Evolutionary conservation across 2,797 vertebrate genomes (phyloP).

Genomic region (Numenius phaeopus): DNA sequence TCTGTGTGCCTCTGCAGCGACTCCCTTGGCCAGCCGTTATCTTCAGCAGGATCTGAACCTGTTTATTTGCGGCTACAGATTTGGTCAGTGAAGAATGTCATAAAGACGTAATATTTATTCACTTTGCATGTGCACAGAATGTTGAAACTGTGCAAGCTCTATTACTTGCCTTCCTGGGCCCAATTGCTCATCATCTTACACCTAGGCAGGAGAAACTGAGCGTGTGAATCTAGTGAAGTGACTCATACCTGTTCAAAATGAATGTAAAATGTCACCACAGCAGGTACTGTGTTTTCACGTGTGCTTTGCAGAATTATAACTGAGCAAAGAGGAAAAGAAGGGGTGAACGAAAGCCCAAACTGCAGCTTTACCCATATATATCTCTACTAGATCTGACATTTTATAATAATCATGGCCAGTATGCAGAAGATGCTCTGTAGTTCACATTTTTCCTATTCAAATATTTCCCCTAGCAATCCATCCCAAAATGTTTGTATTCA

Average conservation of each 20-base stretch:
- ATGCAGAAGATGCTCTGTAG: neutral
- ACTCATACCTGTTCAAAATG: conserved; percentile 1
- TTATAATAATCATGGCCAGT: neutral
- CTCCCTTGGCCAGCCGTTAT: neutral
- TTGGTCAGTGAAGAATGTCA: neutral
- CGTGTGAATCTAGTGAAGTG: neutral
- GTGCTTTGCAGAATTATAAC: neutral
- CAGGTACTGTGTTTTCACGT: neutral
- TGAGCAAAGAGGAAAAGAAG: neutral
- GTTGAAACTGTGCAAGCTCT: neutral
- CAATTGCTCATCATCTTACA: neutral
- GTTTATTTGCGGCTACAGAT: neutral
- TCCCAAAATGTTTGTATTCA: neutral
- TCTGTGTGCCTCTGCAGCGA: neutral
- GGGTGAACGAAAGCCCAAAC: neutral
- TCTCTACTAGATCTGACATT: neutral
- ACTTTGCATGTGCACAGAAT: neutral
- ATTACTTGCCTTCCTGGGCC: neutral
- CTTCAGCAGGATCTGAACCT: neutral
- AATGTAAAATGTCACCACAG: neutral
- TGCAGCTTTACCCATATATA: neutral
- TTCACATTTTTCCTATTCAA: neutral
- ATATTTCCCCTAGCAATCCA: neutral
- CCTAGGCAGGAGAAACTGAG: neutral
- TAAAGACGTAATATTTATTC: neutral